Evolutionary conservation across 2,797 vertebrate genomes (phyloP).

Genomic region (Aeoliscus strigatus): DNA sequence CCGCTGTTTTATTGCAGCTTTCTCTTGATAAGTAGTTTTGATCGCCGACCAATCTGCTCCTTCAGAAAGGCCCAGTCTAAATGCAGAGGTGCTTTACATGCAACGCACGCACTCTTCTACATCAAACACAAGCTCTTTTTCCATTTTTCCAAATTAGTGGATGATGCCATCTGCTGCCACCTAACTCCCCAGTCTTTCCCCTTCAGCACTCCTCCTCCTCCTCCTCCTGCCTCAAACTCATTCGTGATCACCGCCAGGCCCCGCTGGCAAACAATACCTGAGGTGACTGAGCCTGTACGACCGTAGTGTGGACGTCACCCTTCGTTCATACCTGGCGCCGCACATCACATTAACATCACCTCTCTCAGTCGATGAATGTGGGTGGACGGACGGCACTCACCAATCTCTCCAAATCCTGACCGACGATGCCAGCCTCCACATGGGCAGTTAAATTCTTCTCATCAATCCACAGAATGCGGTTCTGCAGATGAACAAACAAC

Average conservation of each 20-base stretch:
- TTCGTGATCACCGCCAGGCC: conserved; percentile 28
- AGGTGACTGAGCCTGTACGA: conserved; percentile 41
- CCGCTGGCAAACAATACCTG: conserved; percentile 30
- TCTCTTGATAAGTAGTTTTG: conserved; percentile 81
- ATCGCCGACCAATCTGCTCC: conserved; percentile 87
- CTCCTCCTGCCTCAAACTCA: conserved; percentile 40
- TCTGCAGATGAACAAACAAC: conserved; percentile 70
- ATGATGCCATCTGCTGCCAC: conserved; percentile 88
- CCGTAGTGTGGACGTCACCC: conserved; percentile 21
- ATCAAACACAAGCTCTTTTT: conserved; percentile 82
- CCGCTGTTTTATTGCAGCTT: conserved; percentile 72
- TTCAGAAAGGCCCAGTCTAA: conserved; percentile 66
- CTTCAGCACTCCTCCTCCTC: conserved; percentile 49
- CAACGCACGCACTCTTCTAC: conserved; percentile 79
- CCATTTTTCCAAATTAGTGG: conserved; percentile 91
- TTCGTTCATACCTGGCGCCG: conserved; percentile 13
- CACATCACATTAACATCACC: conserved; percentile 5
- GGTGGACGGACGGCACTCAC: conserved; percentile 67
- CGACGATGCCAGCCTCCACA: conserved; percentile 92
- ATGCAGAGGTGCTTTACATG: conserved; percentile 78
- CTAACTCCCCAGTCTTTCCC: conserved; percentile 73
- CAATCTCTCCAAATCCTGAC: conserved; percentile 94
- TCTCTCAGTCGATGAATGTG: conserved; percentile 16
- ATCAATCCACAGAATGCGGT: conserved; percentile 95
- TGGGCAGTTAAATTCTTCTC: conserved; percentile 95